Evolutionary conservation across 1,140 invertebrate species (phyloP), one percentile per base, ranked within the genome.

Genomic region (Artemia franciscana): DNA sequence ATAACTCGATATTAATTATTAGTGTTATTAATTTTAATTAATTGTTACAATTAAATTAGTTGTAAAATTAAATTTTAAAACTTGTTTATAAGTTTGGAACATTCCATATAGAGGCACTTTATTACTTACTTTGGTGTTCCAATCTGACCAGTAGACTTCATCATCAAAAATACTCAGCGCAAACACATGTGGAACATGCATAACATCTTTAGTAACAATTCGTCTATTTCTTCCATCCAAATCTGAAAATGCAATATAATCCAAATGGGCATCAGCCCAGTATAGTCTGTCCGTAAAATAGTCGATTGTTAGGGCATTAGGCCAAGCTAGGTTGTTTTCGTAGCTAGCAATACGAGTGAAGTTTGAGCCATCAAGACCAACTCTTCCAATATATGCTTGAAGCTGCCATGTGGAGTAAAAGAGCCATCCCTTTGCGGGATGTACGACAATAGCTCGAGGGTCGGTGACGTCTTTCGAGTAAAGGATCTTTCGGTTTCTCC

Each of bases 221-320:
- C 91, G 85, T 3, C 88, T 76, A 70, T 90, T 83, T 60, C 80
- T 80, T 3, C 91, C 91, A 73, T 94, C 88, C 51, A 96, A 78
- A 75, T 95, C 89, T 4, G 86, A 80, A 61, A 83, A 96, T 24
- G 92, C 94, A 26, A 98, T 95, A 67, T 95, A 95, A 74, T 98
- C 93, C 24, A 98, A 77, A 79, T 98, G 95, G 66, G 94, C 95
- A 73, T 98, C 95, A 0, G 92, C 94, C 85, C 89, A 99, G 74
- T 89, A 96, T 18, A 96, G 82, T 66, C 85, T 79, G 66, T 96
- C 85, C 3, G 91, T 91, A 69, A 96, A 93, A 70, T 92, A 96
- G 69, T 99, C 95, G 59, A 99, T 87, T 0, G 94, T 91, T 0
- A 99, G 71, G 3, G 92, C 94, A 73, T 98, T 98, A 0, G 95